Evolutionary conservation across 1,140 invertebrate genomes (phyloP), one percentile per base, ranked within the genome.

Genomic region (Aphelenchoides fujianensis): DNA sequence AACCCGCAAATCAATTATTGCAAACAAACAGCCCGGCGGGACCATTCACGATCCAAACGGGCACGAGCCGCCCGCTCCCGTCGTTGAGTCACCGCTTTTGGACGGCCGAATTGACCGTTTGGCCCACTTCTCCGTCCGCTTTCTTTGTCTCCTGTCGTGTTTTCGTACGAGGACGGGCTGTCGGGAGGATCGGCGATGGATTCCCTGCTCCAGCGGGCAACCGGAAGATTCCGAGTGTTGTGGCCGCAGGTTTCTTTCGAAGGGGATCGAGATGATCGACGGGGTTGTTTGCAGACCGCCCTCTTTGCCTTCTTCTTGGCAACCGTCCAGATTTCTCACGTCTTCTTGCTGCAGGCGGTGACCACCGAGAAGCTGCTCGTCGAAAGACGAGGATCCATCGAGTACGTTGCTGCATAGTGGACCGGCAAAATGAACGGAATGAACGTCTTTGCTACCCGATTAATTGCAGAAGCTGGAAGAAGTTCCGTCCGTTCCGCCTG

Each of bases 371-470:
- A 5, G 34, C 55, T 27, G 7, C 23, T 48, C 12, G 12, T 48
- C 12, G 12, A 48, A 12, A 5, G 5, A 27, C 55, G 55, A 7
- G 34, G 34, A 32, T 59, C 23, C 55, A 23, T 59, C n/a, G n/a
- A n/a, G n/a, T n/a, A n/a, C n/a, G n/a, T n/a, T n/a, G n/a, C n/a
- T n/a, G 55, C 34, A 7, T 30, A 7, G 7, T 23, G 23, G 34
- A 59, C 5, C 7, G 28, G 27, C 28, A 16, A 59, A 5, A 12
- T 48, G 12, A 48, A 48, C 12, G 23, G 23, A 48, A 23, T 48
- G 23, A 48, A 48, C 41, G 12, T 48, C 41, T 59, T 59, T 59
- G 55, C 23, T 59, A n/a, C n/a, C n/a, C n/a, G n/a, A n/a, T n/a
- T n/a, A n/a, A n/a, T n/a, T 59, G 28, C 19, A 59, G 55, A 30